Evolutionary conservation across 2,888 invertebrate species (phyloP), one percentile per base, ranked within the genome.

Genomic region (Morpho deidamia): DNA sequence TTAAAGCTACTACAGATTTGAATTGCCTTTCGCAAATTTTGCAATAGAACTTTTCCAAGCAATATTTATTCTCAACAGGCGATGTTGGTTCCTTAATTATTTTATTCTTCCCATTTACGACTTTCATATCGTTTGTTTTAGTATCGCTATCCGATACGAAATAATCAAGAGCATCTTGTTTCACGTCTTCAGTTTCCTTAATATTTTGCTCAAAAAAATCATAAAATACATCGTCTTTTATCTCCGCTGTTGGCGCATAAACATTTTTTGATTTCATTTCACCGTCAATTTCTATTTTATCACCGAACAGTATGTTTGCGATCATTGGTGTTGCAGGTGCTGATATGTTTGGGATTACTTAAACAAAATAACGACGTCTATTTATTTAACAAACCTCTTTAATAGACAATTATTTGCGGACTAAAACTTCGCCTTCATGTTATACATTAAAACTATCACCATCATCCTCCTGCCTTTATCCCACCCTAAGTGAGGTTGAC

Each of bases 271-370:
- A 12, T 41, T 11, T 23, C 1, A 7, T 43, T 41, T 53, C 51
- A 39, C 35, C 38, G 12, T 54, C 49, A 45, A 45, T 46, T 5
- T 58, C 52, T 37, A 54, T 51, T 41, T 55, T 49, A n/a, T 74
- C 69, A 1, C 83, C 85, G 61, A 84, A 86, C 9, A 87, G 59
- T 64, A 87, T 80, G n/a, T 80, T 78, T 34, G 69, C 72, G 58
- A 87, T 83, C 7, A 76, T 70, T 3, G 87, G 85, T 2, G 87
- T 86, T 0, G 80, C 74, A 1, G 74, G 71, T 12, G 66, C 73
- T 37, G 77, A 73, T 12, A 60, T 53, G 10, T 58, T 61, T 42
- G 63, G 56, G 35, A 62, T 60, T 38, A 64, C 71, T 71, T 53
- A 34, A 70, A 66, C 11, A 51, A 46, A 39, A 34, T 35, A 47